Evolutionary conservation across 2,797 vertebrate genomes (phyloP), one percentile per base, ranked within the genome.

Genomic region (Eptatretus atami): DNA sequence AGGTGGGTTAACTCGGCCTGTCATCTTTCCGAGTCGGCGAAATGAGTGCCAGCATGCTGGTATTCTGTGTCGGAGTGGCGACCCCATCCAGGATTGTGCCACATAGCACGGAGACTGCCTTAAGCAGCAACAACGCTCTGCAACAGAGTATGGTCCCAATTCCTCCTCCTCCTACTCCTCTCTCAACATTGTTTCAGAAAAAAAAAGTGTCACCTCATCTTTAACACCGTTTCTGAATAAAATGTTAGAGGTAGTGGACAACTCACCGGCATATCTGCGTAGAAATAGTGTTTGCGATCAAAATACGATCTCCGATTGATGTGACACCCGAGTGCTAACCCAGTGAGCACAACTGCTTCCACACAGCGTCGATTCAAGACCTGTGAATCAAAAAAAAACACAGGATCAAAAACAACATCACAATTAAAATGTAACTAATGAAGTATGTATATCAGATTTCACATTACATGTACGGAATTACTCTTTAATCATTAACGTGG

Each of bases 251-350:
- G 57, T n/a, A n/a, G 19, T 60, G 54, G 52, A 64, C 64, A 64
- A 87, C 92, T 86, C 74, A 96, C 92, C 13, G 92, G 92, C 67
- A 96, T 79, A 75, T 98, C 90, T 44, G 92, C 82, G 54, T 98
- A 98, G 76, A 95, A 98, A 73, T 95, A 98, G 76, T 98, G 92
- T 69, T 98, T 98, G 74, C 88, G 80, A 80, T 98, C 90, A 76
- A 98, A 96, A 65, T 84, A 73, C 12, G 86, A 98, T 75, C 79
- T 93, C 73, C 70, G 84, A 78, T 96, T 94, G 72, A 98, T 83
- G 67, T 70, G 76, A 72, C 92, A 98, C 74, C 79, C 79, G 67
- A 98, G 80, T 13, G 86, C 86, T 69, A 96, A 74, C 66, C 77
- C 82, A 24, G 92, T 95, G 81, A 86, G 82, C 69, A 94, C 83